Base-by-base conservation (phyloP, 30 jellyfish, hydroid and myxozoan species). In the Cassiopea xamachana region DNA sequence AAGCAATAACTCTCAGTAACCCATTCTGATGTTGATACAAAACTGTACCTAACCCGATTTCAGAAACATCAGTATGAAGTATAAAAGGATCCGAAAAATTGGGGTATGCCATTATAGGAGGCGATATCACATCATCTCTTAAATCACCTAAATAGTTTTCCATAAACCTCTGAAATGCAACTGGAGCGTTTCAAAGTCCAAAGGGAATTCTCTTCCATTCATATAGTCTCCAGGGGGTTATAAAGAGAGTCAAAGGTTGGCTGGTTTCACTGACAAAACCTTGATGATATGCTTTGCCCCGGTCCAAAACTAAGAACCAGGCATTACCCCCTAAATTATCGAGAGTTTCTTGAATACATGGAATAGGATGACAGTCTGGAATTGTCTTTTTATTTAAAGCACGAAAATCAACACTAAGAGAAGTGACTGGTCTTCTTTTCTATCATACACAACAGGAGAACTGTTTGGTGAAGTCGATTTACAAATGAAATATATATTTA, bases 151-250 rank as follows among this genome's bases (percentile, higher is more conserved):
- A 19, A 58, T 90, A 48, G 55, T 13, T 69, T 50, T 78, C 87
- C 90, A 82, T 82, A 48, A 10, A 82, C 51, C 90, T 59, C 48
- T 82, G 90, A 75, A 82, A 82, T 7, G 67, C 84, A 49, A 17
- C 91, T 15, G 91, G 91, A 13, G 94, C 91, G 14, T 48, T 82
- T 39, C 43, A 1, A 9, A 86, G 73, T n/a, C 89, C 96, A 39
- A 88, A 79, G 19, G 89, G 96, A 61, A 88, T 80, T 39, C 96
- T 7, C 3, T 45, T 87, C 87, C 96, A 87, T 77, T 87, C 94
- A 75, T 44, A 92, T 15, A 87, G 86, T 44, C 91, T 97, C 96
- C 85, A 87, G 15, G 98, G 97, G 50, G 97, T 92, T 8, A 74
- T 74, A 74, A 92, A 86, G 2, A 90, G 94, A 6, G 96, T 87